A percentile compares a stretch with the other conserved stretches of the same genome.
Conservation (phyloP, 2,113 vertebrate genomes). For the Dunckerocampus dactyliophorus region DNA sequence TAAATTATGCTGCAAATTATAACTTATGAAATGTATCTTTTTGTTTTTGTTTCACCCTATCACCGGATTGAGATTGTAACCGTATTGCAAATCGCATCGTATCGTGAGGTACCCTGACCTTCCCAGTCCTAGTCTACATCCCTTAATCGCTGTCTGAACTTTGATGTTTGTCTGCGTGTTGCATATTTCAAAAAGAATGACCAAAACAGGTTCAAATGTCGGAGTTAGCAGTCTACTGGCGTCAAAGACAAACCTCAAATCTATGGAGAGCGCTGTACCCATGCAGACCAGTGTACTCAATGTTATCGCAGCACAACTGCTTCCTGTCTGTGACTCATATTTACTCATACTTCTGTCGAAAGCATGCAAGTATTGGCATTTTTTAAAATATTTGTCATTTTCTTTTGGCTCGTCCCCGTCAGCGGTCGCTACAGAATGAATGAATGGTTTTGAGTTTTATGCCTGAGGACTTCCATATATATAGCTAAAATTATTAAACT, state of each 20-base stretch:
- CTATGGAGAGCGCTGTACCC: background rate
- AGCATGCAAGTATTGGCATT: background rate
- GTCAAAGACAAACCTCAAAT: conserved; percentile 15
- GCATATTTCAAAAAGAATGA: conserved; percentile 3
- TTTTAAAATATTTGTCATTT: background rate
- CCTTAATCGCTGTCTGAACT: conserved; percentile 8
- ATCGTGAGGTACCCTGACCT: no score
- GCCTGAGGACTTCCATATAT: no score
- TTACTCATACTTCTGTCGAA: conserved; percentile 12
- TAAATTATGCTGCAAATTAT: no score
- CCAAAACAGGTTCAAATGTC: conserved; percentile 14
- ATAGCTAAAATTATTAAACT: no score
- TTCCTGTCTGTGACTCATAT: conserved; percentile 30
- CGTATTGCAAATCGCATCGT: no score
- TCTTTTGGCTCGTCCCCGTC: no score
- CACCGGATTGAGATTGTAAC: no score
- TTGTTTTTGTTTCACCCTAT: no score
- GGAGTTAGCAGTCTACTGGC: background rate
- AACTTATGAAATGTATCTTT: no score
- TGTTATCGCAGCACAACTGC: conserved; percentile 11
- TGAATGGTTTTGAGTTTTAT: no score
- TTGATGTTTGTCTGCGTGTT: conserved; percentile 2
- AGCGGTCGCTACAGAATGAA: no score
- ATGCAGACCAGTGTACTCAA: background rate
- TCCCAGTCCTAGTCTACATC: no score